Base-by-base conservation (phyloP, 2,113 vertebrate genomes). In the Saguinus imperator region DNA sequence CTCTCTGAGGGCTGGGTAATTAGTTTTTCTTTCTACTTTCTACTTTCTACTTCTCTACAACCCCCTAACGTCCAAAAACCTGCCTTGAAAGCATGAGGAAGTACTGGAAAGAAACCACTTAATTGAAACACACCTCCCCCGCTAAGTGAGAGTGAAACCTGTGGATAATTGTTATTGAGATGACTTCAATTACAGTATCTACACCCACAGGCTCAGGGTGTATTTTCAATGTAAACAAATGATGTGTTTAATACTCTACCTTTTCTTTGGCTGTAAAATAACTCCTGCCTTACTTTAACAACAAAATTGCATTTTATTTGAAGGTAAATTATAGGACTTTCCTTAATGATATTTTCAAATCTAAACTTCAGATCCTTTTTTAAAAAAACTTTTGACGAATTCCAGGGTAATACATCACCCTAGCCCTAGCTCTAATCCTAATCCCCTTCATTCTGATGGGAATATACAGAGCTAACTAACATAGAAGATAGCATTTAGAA, bases 1-100 rank as follows among this genome's bases (percentile, higher is more conserved):
- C 80, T 93, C 70, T 92, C 37, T n/a, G 23, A 48, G 86, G 87
- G 61, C 2, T 12, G 1, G 79, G 18, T n/a, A 55, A 58, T 27
- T 80, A 35, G 8, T 43, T 66, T 90, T 92, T 68, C 55, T 95
- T 87, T 55, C 90, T 97, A 10, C 12, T 8, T 87, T 55, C 90
- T 97, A 10, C 12, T 8, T 87, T 55, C 90, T 97, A 10, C 12
- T 8, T 72, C 13, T 50, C 50, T 72, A 85, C 37, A 64, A 45
- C 13, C 6, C 37, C 6, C 23, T 86, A 10, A 29, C 57, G 25
- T n/a, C 11, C 84, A 37, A 81, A 96, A 7, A 93, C 8, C 4
- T 95, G 21, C 61, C 92, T 79, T 87, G 96, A 95, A 97, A 87
- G 14, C 77, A 75, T 57, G 87, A 97, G 92, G 52, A 91, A 96